A percentile compares a stretch with the other conserved stretches of the same genome.
Conservation (phyloP, 2,113 vertebrate genomes). For the Dasyornis broadbenti region DNA sequence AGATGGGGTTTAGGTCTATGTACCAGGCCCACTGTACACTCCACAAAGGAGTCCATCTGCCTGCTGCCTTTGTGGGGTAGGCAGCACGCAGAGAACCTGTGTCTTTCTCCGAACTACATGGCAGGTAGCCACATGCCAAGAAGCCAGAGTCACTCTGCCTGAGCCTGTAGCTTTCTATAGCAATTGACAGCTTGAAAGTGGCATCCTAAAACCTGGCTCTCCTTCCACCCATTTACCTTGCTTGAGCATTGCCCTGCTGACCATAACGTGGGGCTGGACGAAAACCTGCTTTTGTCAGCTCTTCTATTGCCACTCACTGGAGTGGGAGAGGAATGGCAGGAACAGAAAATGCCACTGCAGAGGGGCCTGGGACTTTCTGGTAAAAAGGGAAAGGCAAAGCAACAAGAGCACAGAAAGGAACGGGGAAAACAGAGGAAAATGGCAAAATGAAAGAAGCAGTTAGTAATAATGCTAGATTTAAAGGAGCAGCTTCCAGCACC, state of each 20-base stretch:
- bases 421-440: not conserved
- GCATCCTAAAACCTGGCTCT: not conserved
- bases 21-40: accelerated
- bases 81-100: not conserved
- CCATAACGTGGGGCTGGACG: accelerated
- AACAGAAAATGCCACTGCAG: not conserved
- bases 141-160: not conserved
- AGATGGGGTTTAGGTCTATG: not conserved
- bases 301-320: not conserved
- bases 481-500: not conserved
- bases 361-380: not conserved
- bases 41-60: not conserved
- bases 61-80: not conserved
- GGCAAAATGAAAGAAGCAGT: not conserved
- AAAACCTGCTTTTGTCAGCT: not conserved
- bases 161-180: not conserved
- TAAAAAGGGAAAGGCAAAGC: not conserved
- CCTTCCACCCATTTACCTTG: not conserved
- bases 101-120: not conserved
- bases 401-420: not conserved
- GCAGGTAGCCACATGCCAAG: not conserved
- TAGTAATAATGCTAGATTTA: not conserved
- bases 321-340: not conserved
- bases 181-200: not conserved
- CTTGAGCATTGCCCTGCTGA: not conserved